Base-by-base conservation (phyloP, 2,113 vertebrate species). In the Myotis davidii region DNA sequence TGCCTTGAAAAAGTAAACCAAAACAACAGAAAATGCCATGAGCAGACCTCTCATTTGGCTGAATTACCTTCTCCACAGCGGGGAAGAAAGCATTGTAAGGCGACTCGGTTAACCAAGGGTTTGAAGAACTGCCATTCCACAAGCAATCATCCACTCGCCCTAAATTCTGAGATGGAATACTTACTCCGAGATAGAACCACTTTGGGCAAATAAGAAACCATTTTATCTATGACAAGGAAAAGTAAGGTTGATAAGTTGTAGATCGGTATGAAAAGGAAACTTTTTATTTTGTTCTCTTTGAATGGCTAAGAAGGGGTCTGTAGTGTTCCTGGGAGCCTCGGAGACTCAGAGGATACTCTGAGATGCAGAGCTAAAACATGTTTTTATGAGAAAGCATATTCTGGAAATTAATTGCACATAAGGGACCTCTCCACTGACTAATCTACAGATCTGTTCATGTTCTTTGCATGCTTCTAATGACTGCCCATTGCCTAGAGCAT, bases 111-210 rank as follows among this genome's bases (percentile, higher is more conserved):
- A 97, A 97, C 95, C 59, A 95, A 91, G 76, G 93, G 82, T 96
- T 97, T 97, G 97, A 97, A 96, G 84, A 94, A 85, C 74, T 92
- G 17, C 86, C 64, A 13, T 94, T 98, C 73, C 96, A 96, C 91
- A 97, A 90, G 95, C 88, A 97, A 97, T 64, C 91, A 72, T 14
- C 23, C 56, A 84, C 69, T 92, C 88, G 91, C 90, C 67, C 92
- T 93, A 86, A 96, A 95, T 96, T 97, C 90, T 91, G 74, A 81
- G 50, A 83, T 32, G 27, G 61, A 85, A 12, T 39, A 72, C 27
- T 88, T 97, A 18, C 42, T 94, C 65, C 90, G 54, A 85, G 79
- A 64, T 91, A 69, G 97, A 96, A 97, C 61, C 91, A 6, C 37
- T 93, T 96, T 78, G 96, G 78, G 39, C 5, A 70, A 90, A 92